Evolutionary conservation across 2,888 invertebrate species (phyloP).

Genomic region (Acanthosepion esculentum): DNA sequence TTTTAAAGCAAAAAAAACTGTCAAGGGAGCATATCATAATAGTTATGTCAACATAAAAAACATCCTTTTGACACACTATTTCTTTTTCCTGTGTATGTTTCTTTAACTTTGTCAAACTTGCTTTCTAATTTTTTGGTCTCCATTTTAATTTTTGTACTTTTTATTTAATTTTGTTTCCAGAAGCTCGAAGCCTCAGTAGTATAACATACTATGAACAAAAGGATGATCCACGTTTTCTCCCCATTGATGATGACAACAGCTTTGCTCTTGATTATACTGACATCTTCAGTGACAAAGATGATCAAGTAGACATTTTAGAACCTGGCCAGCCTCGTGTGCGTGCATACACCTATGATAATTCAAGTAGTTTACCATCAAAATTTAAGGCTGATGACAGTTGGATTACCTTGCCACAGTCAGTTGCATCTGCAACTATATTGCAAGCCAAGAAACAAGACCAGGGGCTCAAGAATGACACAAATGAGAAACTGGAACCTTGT

Average conservation of each 20-base stretch:
- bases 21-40: too few relatives aligned
- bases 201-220: not conserved
- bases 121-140: not conserved
- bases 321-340: not conserved
- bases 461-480: not conserved
- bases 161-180: not conserved
- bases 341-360: not conserved
- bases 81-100: too few relatives aligned
- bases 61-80: too few relatives aligned
- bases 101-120: too few relatives aligned
- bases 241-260: not conserved
- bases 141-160: not conserved
- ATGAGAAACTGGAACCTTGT: too few relatives aligned
- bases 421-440: not conserved
- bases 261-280: not conserved
- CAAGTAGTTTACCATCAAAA: not conserved
- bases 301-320: not conserved
- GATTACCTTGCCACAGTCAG: not conserved
- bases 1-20: too few relatives aligned
- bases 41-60: too few relatives aligned
- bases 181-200: not conserved
- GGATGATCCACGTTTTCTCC: conserved; percentile 33
- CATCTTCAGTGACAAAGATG: not conserved
- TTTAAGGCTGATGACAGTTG: conserved; percentile 45
- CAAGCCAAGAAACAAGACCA: not conserved